Base-by-base conservation (phyloP, 2,888 invertebrate genomes). In the Gastrophysa polygoni region DNA sequence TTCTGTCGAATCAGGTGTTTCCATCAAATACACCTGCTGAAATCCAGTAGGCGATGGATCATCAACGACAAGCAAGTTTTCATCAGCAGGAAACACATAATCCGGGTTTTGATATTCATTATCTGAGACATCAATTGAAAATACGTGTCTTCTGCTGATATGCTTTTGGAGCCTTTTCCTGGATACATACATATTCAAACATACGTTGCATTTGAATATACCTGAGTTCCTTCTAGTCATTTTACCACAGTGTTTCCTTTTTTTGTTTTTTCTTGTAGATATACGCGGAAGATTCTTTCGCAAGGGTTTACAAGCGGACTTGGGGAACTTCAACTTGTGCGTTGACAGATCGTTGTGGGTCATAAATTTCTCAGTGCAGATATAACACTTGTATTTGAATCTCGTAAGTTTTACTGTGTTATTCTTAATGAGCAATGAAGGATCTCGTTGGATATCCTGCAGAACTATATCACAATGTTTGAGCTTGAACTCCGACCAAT, bases 341-440 rank as follows among this genome's bases (percentile, higher is more conserved):
- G 55, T 54, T 6, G 48, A 24, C 14, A 66, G 47, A 55, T 68
- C 65, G 3, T 34, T 16, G 5, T 57, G 56, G 16, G 57, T 59
- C 14, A 61, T 54, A 28, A 68, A 68, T 24, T 56, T 54, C 11
- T 59, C 57, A 10, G 55, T 59, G 38, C 68, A 68, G n/a, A 66
- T 52, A 16, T 68, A 66, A 48, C 68, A 68, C 34, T 68, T 68
- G 60, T 68, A 68, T 29, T 68, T 68, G 24, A 68, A 66, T 32
- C 66, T 59, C 4, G 68, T 66, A 8, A 68, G 29, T 59, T 59
- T 68, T 1, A 57, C 57, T 21, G 49, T 58, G 16, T 57, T 59
- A 29, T 65, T 60, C 4, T 51, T 43, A 20, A 68, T 64, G 48
- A 57, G 61, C 16, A 67, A 57, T 1, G 48, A 32, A n/a, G 51